phyloP scores from a whole-genome alignment of 2,888 invertebrate species.

The Drosophila neotestacea region DNA sequence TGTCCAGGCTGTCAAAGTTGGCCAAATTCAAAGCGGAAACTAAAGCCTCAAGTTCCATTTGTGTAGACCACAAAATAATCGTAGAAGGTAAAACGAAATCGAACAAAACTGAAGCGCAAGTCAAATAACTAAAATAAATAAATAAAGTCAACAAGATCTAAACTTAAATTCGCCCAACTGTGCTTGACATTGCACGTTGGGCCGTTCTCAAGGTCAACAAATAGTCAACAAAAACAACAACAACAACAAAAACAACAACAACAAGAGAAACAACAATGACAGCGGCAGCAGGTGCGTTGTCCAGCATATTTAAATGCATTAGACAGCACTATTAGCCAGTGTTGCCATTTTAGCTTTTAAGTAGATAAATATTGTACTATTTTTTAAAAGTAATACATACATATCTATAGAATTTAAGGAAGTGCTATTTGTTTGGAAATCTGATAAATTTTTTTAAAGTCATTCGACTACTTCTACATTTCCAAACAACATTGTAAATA shows the following conservation, averaged over 20 bases:
- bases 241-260: constrained; percentile 5
- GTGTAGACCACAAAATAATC: background rate
- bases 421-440: too few species aligned
- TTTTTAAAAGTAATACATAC: too few species aligned
- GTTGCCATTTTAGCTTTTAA: too few species aligned
- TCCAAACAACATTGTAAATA: too few species aligned
- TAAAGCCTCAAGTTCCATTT: constrained; percentile 4
- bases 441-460: too few species aligned
- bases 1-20: constrained; percentile 6
- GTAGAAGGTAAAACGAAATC: constrained; percentile 11
- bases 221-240: constrained; percentile 2
- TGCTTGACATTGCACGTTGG: constrained; percentile 49
- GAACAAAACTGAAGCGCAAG: constrained; percentile 22
- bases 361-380: too few species aligned
- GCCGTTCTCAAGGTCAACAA: constrained; percentile 48
- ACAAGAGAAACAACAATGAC: background rate
- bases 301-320: constrained; percentile 48
- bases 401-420: too few species aligned
- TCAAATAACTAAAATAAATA: constrained; percentile 33
- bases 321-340: constrained; percentile 27
- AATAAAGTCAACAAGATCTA: constrained; percentile 12
- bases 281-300: constrained; percentile 37
- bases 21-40: constrained; percentile 7
- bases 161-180: constrained; percentile 23
- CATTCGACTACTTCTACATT: too few species aligned